Conservation (phyloP, 2,113 vertebrate species). For the Strigops habroptila region DNA sequence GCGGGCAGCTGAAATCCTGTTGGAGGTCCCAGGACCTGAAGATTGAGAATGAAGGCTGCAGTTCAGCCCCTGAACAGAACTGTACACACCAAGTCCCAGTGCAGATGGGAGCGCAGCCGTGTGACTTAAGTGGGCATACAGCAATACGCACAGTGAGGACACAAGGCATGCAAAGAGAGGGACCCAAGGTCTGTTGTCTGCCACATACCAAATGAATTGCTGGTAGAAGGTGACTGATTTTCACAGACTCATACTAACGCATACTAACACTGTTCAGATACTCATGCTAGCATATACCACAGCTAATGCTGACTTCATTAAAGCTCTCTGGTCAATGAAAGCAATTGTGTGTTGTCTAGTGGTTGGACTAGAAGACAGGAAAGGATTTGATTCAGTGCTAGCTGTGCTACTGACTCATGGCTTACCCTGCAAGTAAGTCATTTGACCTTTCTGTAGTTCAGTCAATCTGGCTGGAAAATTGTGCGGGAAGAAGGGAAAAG, state of each 20-base stretch:
- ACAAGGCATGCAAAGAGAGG: not conserved
- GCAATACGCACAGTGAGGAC: not conserved
- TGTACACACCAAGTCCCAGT: not conserved
- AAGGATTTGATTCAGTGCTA: constrained; percentile 44
- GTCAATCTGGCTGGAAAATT: constrained; percentile 57
- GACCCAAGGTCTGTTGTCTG: not conserved
- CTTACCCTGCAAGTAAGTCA: constrained; percentile 58
- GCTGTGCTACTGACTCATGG: constrained; percentile 60
- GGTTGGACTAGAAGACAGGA: constrained; percentile 32
- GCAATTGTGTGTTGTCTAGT: constrained; percentile 14
- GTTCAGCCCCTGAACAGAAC: not conserved
- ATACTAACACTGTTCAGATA: not conserved
- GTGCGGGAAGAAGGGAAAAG: constrained; percentile 41
- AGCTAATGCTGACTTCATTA: constrained; percentile 17
- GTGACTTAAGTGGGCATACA: not conserved
- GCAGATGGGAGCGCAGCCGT: not conserved
- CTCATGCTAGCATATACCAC: not conserved
- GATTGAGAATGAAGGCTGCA: not conserved
- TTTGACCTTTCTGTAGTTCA: constrained; percentile 64
- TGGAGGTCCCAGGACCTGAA: not conserved
- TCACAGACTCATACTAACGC: not conserved
- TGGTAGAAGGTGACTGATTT: not conserved
- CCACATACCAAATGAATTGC: not conserved
- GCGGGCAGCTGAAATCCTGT: not conserved
- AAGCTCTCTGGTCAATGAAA: constrained; percentile 13